Evolutionary conservation across 1,140 invertebrate genomes (phyloP), one percentile per base, ranked within the genome.

Genomic region (Oedothorax gibbosus): DNA sequence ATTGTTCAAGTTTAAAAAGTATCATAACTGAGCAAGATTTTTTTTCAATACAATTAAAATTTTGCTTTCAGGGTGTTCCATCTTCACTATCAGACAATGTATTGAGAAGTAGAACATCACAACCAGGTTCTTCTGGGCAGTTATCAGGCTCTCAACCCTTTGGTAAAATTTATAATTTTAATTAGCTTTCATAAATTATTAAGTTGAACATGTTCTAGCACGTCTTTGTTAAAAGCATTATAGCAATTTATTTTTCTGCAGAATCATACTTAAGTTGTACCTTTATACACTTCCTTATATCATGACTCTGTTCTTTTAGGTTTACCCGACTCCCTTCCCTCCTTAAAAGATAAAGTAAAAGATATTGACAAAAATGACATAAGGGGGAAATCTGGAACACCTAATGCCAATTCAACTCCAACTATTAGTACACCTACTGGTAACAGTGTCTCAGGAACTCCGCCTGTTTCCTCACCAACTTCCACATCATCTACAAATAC

Each of bases 401-500:
- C 84, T 56, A 87, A 87, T 78, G 86, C 85, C 18, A 81, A 78
- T 77, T 86, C 85, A 50, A 79, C 76, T n/a, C 72, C 88, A 80
- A 87, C 88, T 66, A 65, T 86, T 12, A 88, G 88, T 91, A 85
- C 88, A 90, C 87, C 88, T 66, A 88, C 87, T 68, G 83, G 73
- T n/a, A 85, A 85, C 54, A 85, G 83, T 72, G 49, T 85, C 6
- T 69, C 83, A 68, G 88, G 89, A 15, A 90, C 88, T 72, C 90
- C 90, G 51, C 92, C 92, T 86, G 92, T 91, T 77, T 71, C 75
- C 66, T 90, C 91, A 50, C 90, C 91, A 85, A 92, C 90, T 84
- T 85, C 87, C 12, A 87, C 84, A 51, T 87, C 87, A 49, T 89
- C 90, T 90, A 81, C 91, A 72, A 88, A 92, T 87, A 91, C 92